Base-by-base conservation (phyloP, 92 coral and sea anemone genomes). In the Palythoa grandis region DNA sequence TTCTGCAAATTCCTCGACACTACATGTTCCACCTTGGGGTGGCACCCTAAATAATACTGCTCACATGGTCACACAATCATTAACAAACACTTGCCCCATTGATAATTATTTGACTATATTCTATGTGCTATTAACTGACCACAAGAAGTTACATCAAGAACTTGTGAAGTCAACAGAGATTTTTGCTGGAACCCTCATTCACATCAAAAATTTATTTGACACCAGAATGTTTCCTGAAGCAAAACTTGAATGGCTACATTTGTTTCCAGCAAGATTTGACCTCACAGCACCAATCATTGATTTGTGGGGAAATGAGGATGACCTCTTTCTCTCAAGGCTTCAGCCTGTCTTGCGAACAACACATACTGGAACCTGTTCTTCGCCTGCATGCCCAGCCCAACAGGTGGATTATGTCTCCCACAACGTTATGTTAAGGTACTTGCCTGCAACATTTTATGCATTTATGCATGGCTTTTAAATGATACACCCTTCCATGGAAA, bases 11-110 rank as follows among this genome's bases (percentile, higher is more conserved):
- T 37, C 48, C 20, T 37, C 70, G 23, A 77, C 68, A 61, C 68
- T 61, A 43, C 77, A 52, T 57, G 92, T 89, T 16, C 92, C 89
- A 52, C 92, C 87, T 24, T 86, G 89, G 89, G 89, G 92, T 19
- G 87, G 92, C 37, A 43, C 67, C 17, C 17, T 86, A 20, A 11
- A 39, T 11, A 24, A 61, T 17, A 48, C 74, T 16, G 50, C 77
- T n/a, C 50, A 72, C 77, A 72, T 52, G 53, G 53, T 52, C 50
- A 72, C 57, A 52, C 77, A 72, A 72, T 23, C 53, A 72, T 47
- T 89, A 22, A 38, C 61, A n/a, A 89, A 89, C 82, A 86, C 92
- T 15, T 87, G 90, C 79, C 82, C 89, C 16, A 89, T 86, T 79
- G 92, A 89, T 37, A 86, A 89, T 57, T 89, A 78, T 29, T 63